Base-by-base conservation (phyloP, 2,888 invertebrate species). In the Acanthococcus lagerstroemiae region DNA sequence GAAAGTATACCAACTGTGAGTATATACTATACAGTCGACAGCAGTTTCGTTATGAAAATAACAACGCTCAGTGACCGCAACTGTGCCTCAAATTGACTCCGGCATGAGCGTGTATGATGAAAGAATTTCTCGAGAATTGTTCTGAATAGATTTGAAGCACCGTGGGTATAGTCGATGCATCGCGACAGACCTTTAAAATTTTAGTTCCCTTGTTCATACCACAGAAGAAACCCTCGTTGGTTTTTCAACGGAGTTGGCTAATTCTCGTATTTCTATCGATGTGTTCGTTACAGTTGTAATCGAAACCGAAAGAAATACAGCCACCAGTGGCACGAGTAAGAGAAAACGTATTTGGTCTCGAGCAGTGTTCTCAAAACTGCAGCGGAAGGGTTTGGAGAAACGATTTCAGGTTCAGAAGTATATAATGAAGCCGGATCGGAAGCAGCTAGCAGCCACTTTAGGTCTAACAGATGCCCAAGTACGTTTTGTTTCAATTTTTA, bases 401-500 rank as follows among this genome's bases (percentile, higher is more conserved):
- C 80, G 94, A 72, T 95, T 95, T 76, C 90, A 92, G 74, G 83
- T 94, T 70, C 95, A 95, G 76, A 95, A 95, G 76, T 95, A 95
- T 74, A 95, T 95, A 69, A 95, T 94, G 0, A 95, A 95, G 75
- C 95, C 94, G 0, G 95, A 95, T 74, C 80, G 95, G 74, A 80
- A 94, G 71, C 93, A 94, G 76, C 77, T 95, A 68, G 95, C 95
- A 0, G 92, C 92, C 4, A 89, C 92, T 12, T 78, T 95, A 27
- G 94, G 94, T 63, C 83, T 95, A 7, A 94, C 94, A 0, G 95
- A 95, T 78, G 94, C 94, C 4, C 94, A 94, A 83, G 91, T 90
- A 74, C 71, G 72, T 67, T 55, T 17, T 60, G 54, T 7, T 12
- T 7, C 12, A 27, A n/a, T 55, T 26, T 55, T 55, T 55, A 6